Evolutionary conservation across 2,797 vertebrate species (phyloP), one percentile per base, ranked within the genome.

Genomic region (Furcifer pardalis): DNA sequence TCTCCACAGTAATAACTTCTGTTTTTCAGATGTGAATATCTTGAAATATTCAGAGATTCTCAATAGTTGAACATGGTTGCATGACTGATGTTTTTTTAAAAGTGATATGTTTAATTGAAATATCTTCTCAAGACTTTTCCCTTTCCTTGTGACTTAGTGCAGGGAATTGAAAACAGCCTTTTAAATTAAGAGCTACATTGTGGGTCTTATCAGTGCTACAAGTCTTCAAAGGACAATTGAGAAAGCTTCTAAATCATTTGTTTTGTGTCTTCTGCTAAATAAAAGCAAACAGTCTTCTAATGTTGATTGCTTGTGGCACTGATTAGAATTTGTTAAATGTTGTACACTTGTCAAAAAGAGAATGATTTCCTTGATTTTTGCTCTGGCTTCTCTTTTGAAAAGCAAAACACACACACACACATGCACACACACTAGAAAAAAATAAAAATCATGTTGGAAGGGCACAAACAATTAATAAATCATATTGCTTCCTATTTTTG

Each of bases 261-360:
- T 59, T 86, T 74, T 69, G 42, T 86, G 56, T 77, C 65, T 21
- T n/a, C 32, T 62, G 12, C 12, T 71, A 69, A 71, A 62, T 49
- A n/a, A 86, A 77, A 30, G 37, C 59, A 77, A 63, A 82, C 12
- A 27, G 17, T 81, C 42, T 68, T 35, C 63, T 76, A 81, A 68
- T 76, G 37, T 35, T 30, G 71, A 80, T 65, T 79, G 77, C 56
- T 44, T 69, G 40, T 37, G 60, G 44, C 17, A 32, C 69, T 56
- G 69, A 37, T 83, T 65, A 77, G 35, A 65, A 74, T 40, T 63
- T 40, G 37, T 71, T 56, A 62, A 37, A 73, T 25, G 46, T 6
- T 72, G 10, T 27, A 42, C 23, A 56, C 37, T 42, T 79, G 46
- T 23, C 32, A 79, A 40, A 30, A 40, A 30, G 56, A 65, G 13